Base-by-base conservation (phyloP, 2,113 vertebrate species). In the Bagarius yarrelli region DNA sequence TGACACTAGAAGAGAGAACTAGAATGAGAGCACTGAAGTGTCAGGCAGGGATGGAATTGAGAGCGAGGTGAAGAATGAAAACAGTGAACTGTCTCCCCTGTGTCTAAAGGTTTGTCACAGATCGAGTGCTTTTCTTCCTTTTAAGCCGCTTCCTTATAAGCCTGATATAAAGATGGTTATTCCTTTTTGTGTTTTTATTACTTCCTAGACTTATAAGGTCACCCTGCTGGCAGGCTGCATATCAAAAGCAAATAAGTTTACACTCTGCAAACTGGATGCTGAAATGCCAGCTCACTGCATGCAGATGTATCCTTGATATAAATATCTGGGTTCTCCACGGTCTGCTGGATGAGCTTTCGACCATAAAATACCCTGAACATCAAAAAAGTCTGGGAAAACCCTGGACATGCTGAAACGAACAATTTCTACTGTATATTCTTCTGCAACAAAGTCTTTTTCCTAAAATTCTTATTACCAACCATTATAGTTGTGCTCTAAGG, bases 11-110 rank as follows among this genome's bases (percentile, higher is more conserved):
- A 25, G 52, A 23, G 56, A 56, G 73, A 27, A 52, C 40, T 44
- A 34, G 66, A 84, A 56, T 44, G 78, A 76, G 78, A 80, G 61
- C 59, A 47, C 75, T 77, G 57, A 77, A 77, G 75, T 75, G 71
- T 66, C 80, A 44, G 32, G 52, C 44, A 47, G 36, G 44, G 72
- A 47, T 47, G 53, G 23, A 57, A 53, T 53, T 71, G 56, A 66
- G 50, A 57, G 34, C 60, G 57, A 64, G 79, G 30, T 11, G 40
- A 21, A 47, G 74, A 81, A 66, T 77, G 73, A 60, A 80, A 56
- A 50, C 63, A 27, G 30, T 66, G 76, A 66, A 69, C 63, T 18
- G 70, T 55, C 70, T 81, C 71, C 25, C 55, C 32, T 56, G 47
- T 75, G 71, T 64, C 44, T 81, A 27, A 66, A 75, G 59, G 32